Base-by-base conservation (phyloP, 2,797 vertebrate genomes). In the Poecilia wingei region DNA sequence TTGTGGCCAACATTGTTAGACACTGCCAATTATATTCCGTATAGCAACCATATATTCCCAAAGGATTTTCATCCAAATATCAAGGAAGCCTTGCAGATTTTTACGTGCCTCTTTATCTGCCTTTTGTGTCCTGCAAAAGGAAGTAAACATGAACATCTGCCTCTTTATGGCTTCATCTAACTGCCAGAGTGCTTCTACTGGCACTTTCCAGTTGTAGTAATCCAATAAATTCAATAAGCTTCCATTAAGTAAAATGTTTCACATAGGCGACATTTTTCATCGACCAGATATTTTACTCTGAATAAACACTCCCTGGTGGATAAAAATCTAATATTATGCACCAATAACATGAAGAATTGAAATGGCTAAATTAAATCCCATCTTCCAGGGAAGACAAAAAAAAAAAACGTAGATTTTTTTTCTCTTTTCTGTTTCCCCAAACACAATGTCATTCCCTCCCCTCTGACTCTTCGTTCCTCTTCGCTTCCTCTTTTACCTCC, bases 331-430 rank as follows among this genome's bases (percentile, higher is more conserved):
- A 43, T 43, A 69, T n/a, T 43, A 45, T 43, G 41, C 12, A 69
- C 22, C n/a, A 69, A 69, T 69, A 25, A 53, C 33, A 53, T 1
- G 18, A 75, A 22, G 31, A 53, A 68, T 14, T 41, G 7, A 49
- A n/a, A 49, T 20, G 51, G 46, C 22, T 18, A 57, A 57, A 70
- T 70, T 70, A 22, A 28, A 86, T 81, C 53, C 61, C 46, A 76
- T 84, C 64, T 73, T 28, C 46, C 49, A 74, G 25, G 72, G 51
- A 83, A 82, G 69, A 82, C 61, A 79, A 74, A 78, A 69, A 53
- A 80, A 74, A 79, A 69, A 28, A 28, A 53, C 49, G 72, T 2
- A 61, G 64, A 84, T 45, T 88, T 81, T 76, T 84, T 88, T 41
- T 77, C 49, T 51, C 20, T 5, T 75, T 51, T 59, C 36, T 59